phyloP scores from a whole-genome alignment of 2,113 vertebrate genomes.

The Solenodon paradoxus region DNA sequence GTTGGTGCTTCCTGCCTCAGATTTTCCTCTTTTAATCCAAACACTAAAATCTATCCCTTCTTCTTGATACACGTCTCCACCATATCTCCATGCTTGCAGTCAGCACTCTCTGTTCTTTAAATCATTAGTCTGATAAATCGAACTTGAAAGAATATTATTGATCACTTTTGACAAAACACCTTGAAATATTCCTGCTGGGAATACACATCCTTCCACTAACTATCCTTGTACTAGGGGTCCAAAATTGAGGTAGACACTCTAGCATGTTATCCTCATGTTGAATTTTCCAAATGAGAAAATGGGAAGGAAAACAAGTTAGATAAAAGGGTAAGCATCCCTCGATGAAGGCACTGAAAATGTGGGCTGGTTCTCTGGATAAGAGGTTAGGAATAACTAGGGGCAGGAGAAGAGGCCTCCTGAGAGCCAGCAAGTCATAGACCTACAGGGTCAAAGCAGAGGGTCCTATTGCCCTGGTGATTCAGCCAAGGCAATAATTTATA shows the following conservation, averaged over 20 bases:
- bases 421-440: not conserved
- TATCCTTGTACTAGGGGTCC: not conserved
- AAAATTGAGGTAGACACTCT: not conserved
- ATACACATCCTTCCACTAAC: not conserved
- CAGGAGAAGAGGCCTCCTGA: not conserved
- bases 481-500: not conserved
- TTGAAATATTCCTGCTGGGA: constrained; percentile 61
- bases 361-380: not conserved
- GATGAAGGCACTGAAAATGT: not conserved
- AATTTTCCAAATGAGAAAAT: constrained; percentile 35
- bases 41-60: not conserved
- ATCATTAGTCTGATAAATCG: constrained; percentile 49
- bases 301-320: not conserved
- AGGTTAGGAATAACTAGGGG: not conserved
- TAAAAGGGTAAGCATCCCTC: not conserved
- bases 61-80: not conserved
- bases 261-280: not conserved
- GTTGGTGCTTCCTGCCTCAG: not conserved
- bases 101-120: not conserved
- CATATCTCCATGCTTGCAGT: not conserved
- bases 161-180: constrained; percentile 8
- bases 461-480: not conserved
- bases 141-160: constrained; percentile 61
- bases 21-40: constrained; percentile 35
- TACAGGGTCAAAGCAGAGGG: not conserved